Evolutionary conservation across 2,888 invertebrate genomes (phyloP).

Genomic region (Archips xylosteana): DNA sequence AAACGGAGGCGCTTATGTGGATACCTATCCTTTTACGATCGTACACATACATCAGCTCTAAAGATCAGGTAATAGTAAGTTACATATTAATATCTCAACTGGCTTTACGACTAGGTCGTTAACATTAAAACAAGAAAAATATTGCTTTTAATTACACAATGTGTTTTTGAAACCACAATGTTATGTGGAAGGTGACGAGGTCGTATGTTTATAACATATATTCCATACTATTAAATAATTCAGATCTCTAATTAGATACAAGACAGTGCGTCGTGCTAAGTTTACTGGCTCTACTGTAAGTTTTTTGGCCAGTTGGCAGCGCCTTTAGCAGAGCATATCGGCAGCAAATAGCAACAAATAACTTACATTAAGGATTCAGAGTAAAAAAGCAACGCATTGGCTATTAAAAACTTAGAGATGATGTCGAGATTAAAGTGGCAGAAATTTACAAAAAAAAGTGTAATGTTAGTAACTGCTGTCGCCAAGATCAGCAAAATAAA

Average conservation of each 20-base stretch:
- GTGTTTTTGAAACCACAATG: not conserved
- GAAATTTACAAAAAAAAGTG: not conserved
- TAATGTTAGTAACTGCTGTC: not conserved
- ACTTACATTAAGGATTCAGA: too few species aligned
- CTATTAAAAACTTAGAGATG: not conserved
- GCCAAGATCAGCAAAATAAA: not conserved
- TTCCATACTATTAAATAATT: not conserved
- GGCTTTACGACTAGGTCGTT: conserved; percentile 16
- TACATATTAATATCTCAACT: conserved; percentile 13
- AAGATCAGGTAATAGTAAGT: conserved; percentile 16
- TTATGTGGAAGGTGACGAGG: not conserved
- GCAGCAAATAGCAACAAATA: too few species aligned
- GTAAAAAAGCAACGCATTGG: not conserved
- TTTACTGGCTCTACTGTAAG: too few species aligned
- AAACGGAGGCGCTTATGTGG: conserved; percentile 18
- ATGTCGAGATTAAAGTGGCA: not conserved
- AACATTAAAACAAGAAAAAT: not conserved
- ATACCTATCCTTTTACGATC: conserved; percentile 5
- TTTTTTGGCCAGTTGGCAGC: too few species aligned
- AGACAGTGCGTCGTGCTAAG: too few species aligned
- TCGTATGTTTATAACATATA: not conserved
- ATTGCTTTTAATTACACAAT: not conserved
- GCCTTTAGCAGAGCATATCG: too few species aligned
- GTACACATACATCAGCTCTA: not conserved
- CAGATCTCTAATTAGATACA: not conserved